These are phyloP conservation scores for Antheraea yamamai DNA, from an alignment of 2,888 invertebrate species.

Conservation along the genomic window DNA sequence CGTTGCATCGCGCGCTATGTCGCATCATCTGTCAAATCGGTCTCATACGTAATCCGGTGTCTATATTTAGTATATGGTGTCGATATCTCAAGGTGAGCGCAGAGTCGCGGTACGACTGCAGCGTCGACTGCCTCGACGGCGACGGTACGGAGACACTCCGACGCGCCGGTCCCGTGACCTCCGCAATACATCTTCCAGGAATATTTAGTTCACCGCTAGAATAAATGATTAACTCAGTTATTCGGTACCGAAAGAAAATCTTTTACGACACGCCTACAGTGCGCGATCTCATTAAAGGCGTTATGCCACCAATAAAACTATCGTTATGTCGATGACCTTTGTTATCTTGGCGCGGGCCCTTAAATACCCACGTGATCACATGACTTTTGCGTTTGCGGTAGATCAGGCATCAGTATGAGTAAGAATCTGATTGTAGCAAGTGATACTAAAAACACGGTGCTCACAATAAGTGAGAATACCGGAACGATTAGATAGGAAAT, in stretches of 20 bases:
- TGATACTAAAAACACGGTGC: background rate
- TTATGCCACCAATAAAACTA: slow-evolving; percentile 60
- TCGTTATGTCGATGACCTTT: slow-evolving; percentile 53
- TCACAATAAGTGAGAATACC: background rate
- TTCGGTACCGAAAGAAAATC: slow-evolving; percentile 53
- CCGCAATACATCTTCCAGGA: slow-evolving; percentile 49
- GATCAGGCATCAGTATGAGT: slow-evolving; percentile 22
- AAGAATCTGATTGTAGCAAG: background rate
- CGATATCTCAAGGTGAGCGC: slow-evolving; percentile 51
- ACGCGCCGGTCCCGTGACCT: slow-evolving; percentile 31
- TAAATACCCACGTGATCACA: slow-evolving; percentile 54
- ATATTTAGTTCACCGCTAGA: slow-evolving; percentile 58
- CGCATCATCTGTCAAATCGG: slow-evolving; percentile 42
- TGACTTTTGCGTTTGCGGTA: slow-evolving; percentile 45
- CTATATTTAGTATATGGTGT: slow-evolving; percentile 46
- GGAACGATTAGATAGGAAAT: slow-evolving; percentile 6
- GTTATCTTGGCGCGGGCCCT: slow-evolving; percentile 49
- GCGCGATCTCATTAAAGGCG: slow-evolving; percentile 51
- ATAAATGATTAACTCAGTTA: slow-evolving; percentile 49
- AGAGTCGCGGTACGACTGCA: slow-evolving; percentile 25
- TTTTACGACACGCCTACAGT: slow-evolving; percentile 69
- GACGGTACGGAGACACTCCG: slow-evolving; percentile 34
- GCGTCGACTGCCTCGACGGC: slow-evolving; percentile 22
- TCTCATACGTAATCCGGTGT: slow-evolving; percentile 40
- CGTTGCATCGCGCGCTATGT: slow-evolving; percentile 30